phyloP scores from a whole-genome alignment of 2,888 invertebrate genomes.

The Agapostemon virescens region DNA sequence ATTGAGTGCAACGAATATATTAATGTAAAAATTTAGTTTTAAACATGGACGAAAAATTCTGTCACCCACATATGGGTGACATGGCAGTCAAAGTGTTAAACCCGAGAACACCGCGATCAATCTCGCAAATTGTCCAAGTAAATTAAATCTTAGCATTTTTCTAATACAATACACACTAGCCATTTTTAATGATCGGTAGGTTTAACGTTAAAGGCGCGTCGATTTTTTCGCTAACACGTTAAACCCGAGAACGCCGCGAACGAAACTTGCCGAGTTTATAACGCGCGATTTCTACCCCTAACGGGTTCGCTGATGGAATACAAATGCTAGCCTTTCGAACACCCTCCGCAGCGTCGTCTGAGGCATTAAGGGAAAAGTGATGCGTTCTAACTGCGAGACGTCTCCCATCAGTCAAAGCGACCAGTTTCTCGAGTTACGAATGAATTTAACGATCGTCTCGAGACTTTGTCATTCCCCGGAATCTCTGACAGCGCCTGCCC shows the following conservation, averaged over 20 bases:
- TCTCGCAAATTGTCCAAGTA: no score
- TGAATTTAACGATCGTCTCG: constrained; percentile 68
- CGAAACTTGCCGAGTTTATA: neutral
- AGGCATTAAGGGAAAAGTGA: constrained; percentile 55
- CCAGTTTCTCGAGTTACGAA: constrained; percentile 55
- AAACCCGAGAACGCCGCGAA: neutral
- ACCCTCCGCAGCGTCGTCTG: constrained; percentile 15
- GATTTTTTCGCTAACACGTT: neutral
- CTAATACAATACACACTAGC: no score
- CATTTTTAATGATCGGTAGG: no score
- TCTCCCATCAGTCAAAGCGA: constrained; percentile 61
- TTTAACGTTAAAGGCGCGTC: no score
- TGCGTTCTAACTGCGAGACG: constrained; percentile 50
- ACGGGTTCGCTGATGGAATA: neutral
- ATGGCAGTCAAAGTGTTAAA: no score
- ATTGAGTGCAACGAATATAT: no score
- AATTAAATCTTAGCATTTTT: no score
- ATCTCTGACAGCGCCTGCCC: constrained; percentile 55
- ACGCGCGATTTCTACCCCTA: neutral
- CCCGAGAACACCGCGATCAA: no score
- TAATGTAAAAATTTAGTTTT: no score
- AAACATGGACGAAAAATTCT: no score
- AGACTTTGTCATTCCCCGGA: constrained; percentile 66
- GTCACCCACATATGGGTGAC: no score
- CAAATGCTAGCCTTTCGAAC: constrained; percentile 8